phyloP scores from a whole-genome alignment of 1,140 invertebrate species.

The Drosophila mayri region DNA sequence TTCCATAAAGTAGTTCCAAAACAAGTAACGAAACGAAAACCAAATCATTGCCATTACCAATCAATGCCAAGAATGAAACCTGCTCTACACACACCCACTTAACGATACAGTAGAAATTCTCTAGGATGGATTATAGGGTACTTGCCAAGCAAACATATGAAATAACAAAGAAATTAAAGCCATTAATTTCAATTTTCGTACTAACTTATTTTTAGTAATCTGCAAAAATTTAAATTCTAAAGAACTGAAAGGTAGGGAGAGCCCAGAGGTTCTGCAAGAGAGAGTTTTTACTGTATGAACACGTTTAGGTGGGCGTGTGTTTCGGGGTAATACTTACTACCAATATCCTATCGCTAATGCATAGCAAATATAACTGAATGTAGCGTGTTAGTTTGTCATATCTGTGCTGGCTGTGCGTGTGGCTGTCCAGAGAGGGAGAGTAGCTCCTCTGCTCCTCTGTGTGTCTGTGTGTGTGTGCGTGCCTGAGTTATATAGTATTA shows the following conservation, averaged over 20 bases:
- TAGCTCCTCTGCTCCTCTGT: slow-evolving; percentile 9
- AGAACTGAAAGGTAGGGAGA: too few species aligned
- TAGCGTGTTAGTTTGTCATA: slow-evolving; percentile 79
- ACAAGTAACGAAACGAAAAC: slow-evolving; percentile 27
- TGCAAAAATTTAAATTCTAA: neutral
- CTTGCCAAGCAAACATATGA: neutral
- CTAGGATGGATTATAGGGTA: neutral
- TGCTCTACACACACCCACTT: slow-evolving; percentile 10
- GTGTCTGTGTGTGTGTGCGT: slow-evolving; percentile 23
- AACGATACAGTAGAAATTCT: slow-evolving; percentile 13
- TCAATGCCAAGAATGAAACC: slow-evolving; percentile 65
- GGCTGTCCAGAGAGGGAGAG: slow-evolving; percentile 26
- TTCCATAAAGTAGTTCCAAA: slow-evolving; percentile 36
- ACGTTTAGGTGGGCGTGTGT: slow-evolving; percentile 29
- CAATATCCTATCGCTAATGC: slow-evolving; percentile 68
- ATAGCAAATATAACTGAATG: slow-evolving; percentile 69
- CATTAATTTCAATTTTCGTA: too few species aligned
- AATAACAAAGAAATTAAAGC: too few species aligned
- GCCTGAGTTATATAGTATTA: slow-evolving; percentile 70
- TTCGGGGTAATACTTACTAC: slow-evolving; percentile 26
- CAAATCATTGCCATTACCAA: slow-evolving; percentile 67
- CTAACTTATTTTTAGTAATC: neutral
- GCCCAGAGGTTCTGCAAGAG: neutral
- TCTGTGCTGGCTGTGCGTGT: slow-evolving; percentile 69
- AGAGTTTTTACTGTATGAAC: slow-evolving; percentile 18